phyloP scores from a whole-genome alignment of 2,888 invertebrate species.

The Anodontia alba region DNA sequence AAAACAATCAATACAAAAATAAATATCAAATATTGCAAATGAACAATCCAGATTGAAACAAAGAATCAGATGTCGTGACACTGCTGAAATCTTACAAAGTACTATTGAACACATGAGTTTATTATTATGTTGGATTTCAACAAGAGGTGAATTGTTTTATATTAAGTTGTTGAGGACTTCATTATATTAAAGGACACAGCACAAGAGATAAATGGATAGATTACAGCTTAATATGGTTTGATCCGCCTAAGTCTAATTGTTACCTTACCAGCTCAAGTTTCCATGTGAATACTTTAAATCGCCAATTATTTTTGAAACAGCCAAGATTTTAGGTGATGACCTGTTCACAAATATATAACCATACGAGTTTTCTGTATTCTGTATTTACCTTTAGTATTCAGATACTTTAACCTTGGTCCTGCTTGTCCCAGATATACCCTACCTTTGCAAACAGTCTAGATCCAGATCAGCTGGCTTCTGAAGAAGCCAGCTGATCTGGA shows the following conservation, averaged over 20 bases:
- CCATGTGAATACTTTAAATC: neutral
- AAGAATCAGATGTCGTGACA: conserved; percentile 2
- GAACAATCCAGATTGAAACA: neutral
- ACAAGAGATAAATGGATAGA: neutral
- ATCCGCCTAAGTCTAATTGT: neutral
- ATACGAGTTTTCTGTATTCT: too few relatives aligned
- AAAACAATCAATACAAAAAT: conserved; percentile 6
- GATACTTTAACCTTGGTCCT: too few relatives aligned
- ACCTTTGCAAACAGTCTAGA: too few relatives aligned
- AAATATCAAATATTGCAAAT: neutral
- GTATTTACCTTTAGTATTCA: too few relatives aligned
- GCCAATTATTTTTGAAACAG: neutral
- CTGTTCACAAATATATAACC: neutral
- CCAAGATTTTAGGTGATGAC: neutral
- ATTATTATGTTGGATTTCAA: conserved; percentile 4
- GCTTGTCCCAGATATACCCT: too few relatives aligned
- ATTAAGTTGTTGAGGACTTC: neutral
- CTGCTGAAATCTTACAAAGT: neutral
- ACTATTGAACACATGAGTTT: neutral
- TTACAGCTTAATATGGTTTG: neutral
- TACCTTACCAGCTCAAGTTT: neutral
- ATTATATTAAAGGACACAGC: neutral
- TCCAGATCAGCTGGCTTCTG: too few relatives aligned
- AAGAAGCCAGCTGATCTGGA: too few relatives aligned
- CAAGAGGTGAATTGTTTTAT: neutral